Conservation (phyloP, 2,888 invertebrate species). For the Cheilosia impressa region DNA sequence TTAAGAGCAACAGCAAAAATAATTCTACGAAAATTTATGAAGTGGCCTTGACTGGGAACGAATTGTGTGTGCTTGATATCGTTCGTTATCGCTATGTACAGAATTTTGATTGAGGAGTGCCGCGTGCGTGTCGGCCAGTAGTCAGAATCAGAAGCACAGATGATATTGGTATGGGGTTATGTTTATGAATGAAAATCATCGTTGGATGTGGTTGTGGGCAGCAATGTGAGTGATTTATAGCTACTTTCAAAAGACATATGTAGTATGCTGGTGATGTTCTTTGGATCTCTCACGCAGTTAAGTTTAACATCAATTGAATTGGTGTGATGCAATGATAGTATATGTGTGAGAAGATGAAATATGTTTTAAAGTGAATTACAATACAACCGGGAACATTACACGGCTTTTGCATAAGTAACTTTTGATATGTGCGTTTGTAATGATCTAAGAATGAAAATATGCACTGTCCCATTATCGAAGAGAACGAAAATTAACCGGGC, state of each 20-base stretch:
- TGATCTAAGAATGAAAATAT: no score
- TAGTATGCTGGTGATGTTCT: background rate
- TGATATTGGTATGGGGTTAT: background rate
- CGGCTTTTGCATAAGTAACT: background rate
- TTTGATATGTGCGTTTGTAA: no score
- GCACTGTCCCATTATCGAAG: background rate
- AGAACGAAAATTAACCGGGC: no score
- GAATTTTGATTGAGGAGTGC: slow-evolving; percentile 49
- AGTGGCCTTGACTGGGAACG: slow-evolving; percentile 61
- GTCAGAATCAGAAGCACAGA: slow-evolving; percentile 13
- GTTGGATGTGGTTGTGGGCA: slow-evolving; percentile 16
- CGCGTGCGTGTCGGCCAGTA: background rate
- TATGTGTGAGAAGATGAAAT: slow-evolving; percentile 14
- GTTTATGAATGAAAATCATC: slow-evolving; percentile 44
- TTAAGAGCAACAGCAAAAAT: slow-evolving; percentile 13
- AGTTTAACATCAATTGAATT: slow-evolving; percentile 13
- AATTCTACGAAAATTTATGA: slow-evolving; percentile 35
- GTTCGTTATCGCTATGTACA: background rate
- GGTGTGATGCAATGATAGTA: background rate
- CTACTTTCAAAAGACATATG: background rate
- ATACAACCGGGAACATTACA: background rate
- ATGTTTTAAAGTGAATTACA: background rate
- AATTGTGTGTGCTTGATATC: slow-evolving; percentile 23
- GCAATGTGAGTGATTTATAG: slow-evolving; percentile 11
- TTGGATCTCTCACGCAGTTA: background rate